Conservation (phyloP, 1,140 invertebrate species). For the Thrips palmi region DNA sequence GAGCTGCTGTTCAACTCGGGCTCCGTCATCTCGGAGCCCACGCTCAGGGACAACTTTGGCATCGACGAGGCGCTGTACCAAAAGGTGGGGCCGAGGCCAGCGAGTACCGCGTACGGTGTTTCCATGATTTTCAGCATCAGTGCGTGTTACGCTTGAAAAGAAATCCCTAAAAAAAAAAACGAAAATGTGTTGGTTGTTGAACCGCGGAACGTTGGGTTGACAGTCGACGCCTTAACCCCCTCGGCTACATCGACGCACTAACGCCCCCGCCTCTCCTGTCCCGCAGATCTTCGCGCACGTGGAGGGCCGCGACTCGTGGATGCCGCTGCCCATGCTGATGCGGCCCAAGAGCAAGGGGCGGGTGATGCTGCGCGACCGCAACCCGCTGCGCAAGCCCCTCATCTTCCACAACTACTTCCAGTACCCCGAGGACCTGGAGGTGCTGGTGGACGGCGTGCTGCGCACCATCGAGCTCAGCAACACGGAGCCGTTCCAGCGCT, state of each 20-base stretch:
- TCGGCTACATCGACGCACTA: too few species aligned
- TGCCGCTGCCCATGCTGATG: conserved; percentile 45
- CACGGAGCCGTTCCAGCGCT: conserved; percentile 20
- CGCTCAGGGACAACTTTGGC: conserved; percentile 30
- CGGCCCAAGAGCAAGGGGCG: conserved; percentile 50
- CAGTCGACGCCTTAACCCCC: too few species aligned
- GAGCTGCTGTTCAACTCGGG: conserved; percentile 44
- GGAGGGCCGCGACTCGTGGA: conserved; percentile 33
- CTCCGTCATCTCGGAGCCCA: conserved; percentile 28
- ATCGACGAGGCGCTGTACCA: conserved; percentile 31
- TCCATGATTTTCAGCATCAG: too few species aligned
- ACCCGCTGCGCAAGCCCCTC: conserved; percentile 51
- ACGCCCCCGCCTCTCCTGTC: too few species aligned
- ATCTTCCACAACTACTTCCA: conserved; percentile 65
- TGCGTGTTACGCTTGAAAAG: too few species aligned
- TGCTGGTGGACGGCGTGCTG: conserved; percentile 23
- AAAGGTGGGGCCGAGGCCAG: too few species aligned
- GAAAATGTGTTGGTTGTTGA: too few species aligned
- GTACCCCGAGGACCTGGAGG: conserved; percentile 29
- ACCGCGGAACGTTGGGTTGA: too few species aligned
- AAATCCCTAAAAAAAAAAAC: too few species aligned
- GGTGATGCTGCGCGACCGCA: conserved; percentile 40
- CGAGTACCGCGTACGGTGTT: too few species aligned
- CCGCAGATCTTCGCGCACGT: conserved; percentile 23
- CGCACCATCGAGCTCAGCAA: conserved; percentile 17